These are phyloP conservation scores for Isichthys henryi DNA, from an alignment of 2,113 vertebrate species.

Conservation along the genomic window DNA sequence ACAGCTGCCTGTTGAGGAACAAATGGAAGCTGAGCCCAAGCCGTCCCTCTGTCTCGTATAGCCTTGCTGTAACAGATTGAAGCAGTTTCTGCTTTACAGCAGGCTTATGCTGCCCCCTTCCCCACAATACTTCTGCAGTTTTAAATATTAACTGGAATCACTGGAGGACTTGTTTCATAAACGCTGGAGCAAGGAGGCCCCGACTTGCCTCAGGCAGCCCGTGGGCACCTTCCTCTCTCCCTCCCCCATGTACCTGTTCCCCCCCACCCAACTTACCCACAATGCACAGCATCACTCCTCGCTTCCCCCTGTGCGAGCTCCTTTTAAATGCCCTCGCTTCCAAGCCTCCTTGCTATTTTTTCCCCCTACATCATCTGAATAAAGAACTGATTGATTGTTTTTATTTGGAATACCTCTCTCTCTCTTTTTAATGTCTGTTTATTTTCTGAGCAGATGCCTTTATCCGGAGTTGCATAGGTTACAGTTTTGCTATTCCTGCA, in stretches of 20 bases:
- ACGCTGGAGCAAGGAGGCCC: constrained; percentile 55
- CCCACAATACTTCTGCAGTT: constrained; percentile 39
- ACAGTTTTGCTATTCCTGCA: neutral
- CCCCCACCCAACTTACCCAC: constrained; percentile 24
- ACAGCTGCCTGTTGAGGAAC: neutral
- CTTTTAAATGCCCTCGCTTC: neutral
- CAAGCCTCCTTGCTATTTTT: neutral
- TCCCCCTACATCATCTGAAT: neutral
- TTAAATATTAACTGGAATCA: constrained; percentile 69
- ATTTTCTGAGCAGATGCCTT: constrained; percentile 8
- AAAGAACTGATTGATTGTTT: neutral
- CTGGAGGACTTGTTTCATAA: constrained; percentile 63
- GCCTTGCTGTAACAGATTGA: neutral
- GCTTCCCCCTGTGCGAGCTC: constrained; percentile 25
- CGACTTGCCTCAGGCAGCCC: constrained; percentile 50
- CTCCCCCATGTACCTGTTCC: constrained; percentile 46
- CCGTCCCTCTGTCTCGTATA: neutral
- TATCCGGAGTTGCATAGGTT: neutral
- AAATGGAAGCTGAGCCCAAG: neutral
- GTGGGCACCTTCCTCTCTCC: constrained; percentile 30
- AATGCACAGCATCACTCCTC: neutral
- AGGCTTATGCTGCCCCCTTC: neutral
- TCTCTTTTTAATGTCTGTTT: constrained; percentile 10
- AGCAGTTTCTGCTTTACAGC: neutral
- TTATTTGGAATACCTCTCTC: neutral